Evolutionary conservation across 2,797 vertebrate species (phyloP).

Genomic region (Mus caroli): DNA sequence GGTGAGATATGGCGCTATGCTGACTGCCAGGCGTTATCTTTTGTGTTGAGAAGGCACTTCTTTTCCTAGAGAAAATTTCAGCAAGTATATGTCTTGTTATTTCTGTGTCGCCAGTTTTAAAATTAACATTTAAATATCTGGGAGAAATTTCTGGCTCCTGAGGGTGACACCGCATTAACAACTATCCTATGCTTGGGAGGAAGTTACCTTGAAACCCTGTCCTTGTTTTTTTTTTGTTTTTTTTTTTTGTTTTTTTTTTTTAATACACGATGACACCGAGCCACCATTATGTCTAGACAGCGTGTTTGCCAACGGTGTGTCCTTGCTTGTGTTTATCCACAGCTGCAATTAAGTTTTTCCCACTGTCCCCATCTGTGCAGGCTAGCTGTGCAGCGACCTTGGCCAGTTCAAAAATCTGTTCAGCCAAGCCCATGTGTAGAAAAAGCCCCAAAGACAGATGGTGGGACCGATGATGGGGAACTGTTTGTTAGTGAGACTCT

Average conservation of each 20-base stretch:
- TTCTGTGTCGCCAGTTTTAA: not conserved
- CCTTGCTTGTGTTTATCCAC: slow-evolving; percentile 77
- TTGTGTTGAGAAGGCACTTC: slow-evolving; percentile 5
- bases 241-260: not conserved
- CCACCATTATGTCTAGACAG: slow-evolving; percentile 70
- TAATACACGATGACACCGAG: slow-evolving; percentile 36
- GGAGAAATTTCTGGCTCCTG: not conserved
- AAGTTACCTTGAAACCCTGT: slow-evolving; percentile 65
- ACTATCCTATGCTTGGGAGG: not conserved
- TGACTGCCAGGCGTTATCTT: not conserved
- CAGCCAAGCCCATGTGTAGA: slow-evolving; percentile 45
- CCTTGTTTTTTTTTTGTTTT: slow-evolving; percentile 55
- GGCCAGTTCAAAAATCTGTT: slow-evolving; percentile 75
- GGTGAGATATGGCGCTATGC: not conserved
- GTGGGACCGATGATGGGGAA: slow-evolving; percentile 51
- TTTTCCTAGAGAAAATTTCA: slow-evolving; percentile 2
- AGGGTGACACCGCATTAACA: not conserved
- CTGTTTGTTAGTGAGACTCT: slow-evolving; percentile 35
- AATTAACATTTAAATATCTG: not conserved
- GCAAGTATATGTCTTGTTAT: not conserved
- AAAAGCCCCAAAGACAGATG: slow-evolving; percentile 68
- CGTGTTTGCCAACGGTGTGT: slow-evolving; percentile 68
- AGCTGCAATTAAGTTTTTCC: slow-evolving; percentile 80
- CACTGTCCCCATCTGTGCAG: slow-evolving; percentile 76
- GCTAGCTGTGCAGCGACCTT: slow-evolving; percentile 76